phyloP scores from a whole-genome alignment of 2,113 vertebrate genomes.

The Todiramphus saurophagus region DNA sequence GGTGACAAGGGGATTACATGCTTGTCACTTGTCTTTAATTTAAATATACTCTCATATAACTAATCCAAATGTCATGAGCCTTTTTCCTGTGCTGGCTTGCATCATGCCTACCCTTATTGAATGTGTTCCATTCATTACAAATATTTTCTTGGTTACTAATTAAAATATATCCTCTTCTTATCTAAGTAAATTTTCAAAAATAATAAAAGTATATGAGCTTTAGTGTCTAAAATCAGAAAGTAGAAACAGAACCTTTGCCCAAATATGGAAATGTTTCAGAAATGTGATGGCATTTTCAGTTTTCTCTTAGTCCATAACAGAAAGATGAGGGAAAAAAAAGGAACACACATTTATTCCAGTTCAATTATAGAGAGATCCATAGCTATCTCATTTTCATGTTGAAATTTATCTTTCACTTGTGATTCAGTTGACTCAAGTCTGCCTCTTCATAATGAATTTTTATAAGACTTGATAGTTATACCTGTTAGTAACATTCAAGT shows the following conservation, averaged over 20 bases:
- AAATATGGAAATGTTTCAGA: background rate
- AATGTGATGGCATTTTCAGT: background rate
- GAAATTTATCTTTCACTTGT: slow-evolving; percentile 14
- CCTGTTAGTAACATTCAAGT: background rate
- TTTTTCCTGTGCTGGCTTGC: background rate
- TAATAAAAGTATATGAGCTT: background rate
- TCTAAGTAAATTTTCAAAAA: background rate
- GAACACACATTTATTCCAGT: background rate
- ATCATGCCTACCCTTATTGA: background rate
- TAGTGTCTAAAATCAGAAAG: background rate
- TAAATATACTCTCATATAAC: background rate
- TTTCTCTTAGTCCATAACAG: background rate
- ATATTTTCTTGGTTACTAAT: background rate
- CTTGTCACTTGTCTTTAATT: background rate
- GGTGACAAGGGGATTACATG: background rate
- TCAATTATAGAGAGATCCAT: background rate
- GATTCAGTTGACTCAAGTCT: background rate
- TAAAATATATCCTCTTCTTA: background rate
- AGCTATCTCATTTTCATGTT: background rate
- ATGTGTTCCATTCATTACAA: background rate
- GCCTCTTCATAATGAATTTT: background rate
- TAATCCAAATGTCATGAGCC: background rate
- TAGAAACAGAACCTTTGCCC: background rate
- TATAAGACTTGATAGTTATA: background rate
- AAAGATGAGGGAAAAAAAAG: background rate